phyloP scores from a whole-genome alignment of 2,888 invertebrate genomes.

The Eucriotettix oculatus region DNA sequence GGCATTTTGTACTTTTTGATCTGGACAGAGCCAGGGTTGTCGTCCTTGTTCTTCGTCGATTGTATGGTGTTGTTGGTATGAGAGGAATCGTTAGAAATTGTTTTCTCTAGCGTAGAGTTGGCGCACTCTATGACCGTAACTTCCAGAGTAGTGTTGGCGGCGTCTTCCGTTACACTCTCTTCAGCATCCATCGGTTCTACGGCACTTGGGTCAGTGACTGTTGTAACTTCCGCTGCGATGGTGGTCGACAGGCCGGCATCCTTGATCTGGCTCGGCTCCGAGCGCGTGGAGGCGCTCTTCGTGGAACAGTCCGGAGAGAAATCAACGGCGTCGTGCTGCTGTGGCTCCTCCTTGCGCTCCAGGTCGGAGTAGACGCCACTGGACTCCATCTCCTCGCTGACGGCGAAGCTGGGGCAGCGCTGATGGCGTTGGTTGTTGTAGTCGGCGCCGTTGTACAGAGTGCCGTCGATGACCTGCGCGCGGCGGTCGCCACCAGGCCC shows the following conservation, averaged over 20 bases:
- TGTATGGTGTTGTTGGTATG: not conserved
- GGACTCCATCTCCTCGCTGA: constrained; percentile 74
- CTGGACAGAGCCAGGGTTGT: constrained; percentile 14
- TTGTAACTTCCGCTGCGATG: constrained; percentile 1
- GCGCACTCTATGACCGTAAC: not conserved
- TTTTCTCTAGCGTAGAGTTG: not conserved
- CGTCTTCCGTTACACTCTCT: not conserved
- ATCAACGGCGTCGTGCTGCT: constrained; percentile 26
- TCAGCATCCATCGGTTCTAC: not conserved
- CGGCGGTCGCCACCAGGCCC: constrained; percentile 46
- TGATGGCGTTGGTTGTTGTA: constrained; percentile 10
- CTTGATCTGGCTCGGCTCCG: constrained; percentile 6
- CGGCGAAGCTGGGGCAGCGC: constrained; percentile 26
- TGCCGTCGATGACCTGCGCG: constrained; percentile 61
- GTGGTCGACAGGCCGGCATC: not conserved
- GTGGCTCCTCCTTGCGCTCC: constrained; percentile 48
- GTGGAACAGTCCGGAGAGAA: constrained; percentile 47
- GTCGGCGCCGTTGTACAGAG: constrained; percentile 46
- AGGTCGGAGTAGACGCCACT: constrained; percentile 79
- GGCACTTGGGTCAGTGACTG: too few species aligned
- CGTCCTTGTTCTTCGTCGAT: not conserved
- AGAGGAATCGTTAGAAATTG: not conserved
- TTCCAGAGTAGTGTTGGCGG: not conserved
- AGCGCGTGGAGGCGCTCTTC: constrained; percentile 29
- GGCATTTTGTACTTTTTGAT: constrained; percentile 62